phyloP scores from a whole-genome alignment of 2,797 vertebrate genomes.

The Clamator glandarius region DNA sequence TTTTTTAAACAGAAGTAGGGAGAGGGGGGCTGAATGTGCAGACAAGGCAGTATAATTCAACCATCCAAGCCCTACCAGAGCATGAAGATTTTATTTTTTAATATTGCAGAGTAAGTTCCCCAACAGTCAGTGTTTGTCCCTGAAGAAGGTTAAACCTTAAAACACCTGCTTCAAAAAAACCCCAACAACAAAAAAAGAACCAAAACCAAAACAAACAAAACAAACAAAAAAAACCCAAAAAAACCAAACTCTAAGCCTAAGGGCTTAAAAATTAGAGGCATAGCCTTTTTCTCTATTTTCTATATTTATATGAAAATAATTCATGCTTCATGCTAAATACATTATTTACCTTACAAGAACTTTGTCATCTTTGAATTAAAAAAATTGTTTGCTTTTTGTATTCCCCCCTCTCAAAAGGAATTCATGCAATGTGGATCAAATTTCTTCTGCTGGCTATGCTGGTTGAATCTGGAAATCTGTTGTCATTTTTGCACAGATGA shows the following conservation, averaged over 20 bases:
- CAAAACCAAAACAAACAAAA: constrained; percentile 37
- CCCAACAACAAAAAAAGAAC: constrained; percentile 72
- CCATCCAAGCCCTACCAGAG: constrained; percentile 85
- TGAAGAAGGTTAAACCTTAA: constrained; percentile 96
- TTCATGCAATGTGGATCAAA: constrained; percentile 94
- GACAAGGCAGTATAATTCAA: constrained; percentile 82
- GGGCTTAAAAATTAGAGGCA: constrained; percentile 96
- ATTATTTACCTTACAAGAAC: constrained; percentile 99
- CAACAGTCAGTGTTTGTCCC: constrained; percentile 94
- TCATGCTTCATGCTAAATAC: constrained; percentile 99
- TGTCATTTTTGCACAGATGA: constrained; percentile 88
- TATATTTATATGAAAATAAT: constrained; percentile 99
- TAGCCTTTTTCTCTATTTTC: constrained; percentile 95
- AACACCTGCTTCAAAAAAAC: constrained; percentile 89
- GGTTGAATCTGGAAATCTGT: constrained; percentile 87
- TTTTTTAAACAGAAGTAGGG: constrained; percentile 83
- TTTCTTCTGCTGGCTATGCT: constrained; percentile 92
- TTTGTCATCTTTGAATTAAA: constrained; percentile 92
- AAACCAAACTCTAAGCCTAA: constrained; percentile 84
- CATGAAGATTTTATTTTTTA: constrained; percentile 81
- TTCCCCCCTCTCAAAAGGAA: constrained; percentile 78
- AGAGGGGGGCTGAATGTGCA: constrained; percentile 83
- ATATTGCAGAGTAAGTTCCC: constrained; percentile 92
- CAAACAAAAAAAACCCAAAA: constrained; percentile 47
- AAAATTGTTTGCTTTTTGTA: constrained; percentile 83